Percentiles rank a stretch among this genome's conserved stretches.
These are phyloP conservation scores for Orchesella cincta DNA, from an alignment of 1,140 invertebrate species.

Conservation along the genomic window DNA sequence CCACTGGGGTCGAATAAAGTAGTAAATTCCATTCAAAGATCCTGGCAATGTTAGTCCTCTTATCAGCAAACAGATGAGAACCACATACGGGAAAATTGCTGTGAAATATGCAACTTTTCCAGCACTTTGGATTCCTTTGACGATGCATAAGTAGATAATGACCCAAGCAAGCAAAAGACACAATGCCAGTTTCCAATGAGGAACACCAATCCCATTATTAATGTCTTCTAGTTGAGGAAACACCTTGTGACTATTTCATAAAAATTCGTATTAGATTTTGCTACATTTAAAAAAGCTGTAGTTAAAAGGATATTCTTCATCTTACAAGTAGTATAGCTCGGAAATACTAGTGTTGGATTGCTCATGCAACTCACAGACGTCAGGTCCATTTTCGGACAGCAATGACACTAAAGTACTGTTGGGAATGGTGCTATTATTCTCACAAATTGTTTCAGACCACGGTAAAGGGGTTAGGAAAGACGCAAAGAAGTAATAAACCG, in stretches of 20 bases:
- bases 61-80: slow-evolving; percentile 58
- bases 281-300: neutral
- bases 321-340: slow-evolving; percentile 13
- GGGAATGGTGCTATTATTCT: neutral
- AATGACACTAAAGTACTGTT: neutral
- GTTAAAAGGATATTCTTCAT: neutral
- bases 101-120: slow-evolving; percentile 64
- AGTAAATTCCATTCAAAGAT: slow-evolving; percentile 53
- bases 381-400: neutral
- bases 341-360: neutral
- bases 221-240: neutral
- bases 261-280: neutral
- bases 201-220: slow-evolving; percentile 33
- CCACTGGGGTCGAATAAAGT: slow-evolving; percentile 16
- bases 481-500: slow-evolving; percentile 56
- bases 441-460: slow-evolving; percentile 50
- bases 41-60: slow-evolving; percentile 59
- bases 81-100: slow-evolving; percentile 61
- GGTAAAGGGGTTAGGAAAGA: slow-evolving; percentile 54
- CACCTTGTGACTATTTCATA: neutral
- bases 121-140: neutral
- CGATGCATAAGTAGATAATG: neutral
- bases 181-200: slow-evolving; percentile 10
- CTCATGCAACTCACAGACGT: neutral
- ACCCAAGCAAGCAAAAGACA: slow-evolving; percentile 12